These are phyloP conservation scores for Oligia latruncula DNA, from an alignment of 2,888 invertebrate genomes.

Conservation along the genomic window DNA sequence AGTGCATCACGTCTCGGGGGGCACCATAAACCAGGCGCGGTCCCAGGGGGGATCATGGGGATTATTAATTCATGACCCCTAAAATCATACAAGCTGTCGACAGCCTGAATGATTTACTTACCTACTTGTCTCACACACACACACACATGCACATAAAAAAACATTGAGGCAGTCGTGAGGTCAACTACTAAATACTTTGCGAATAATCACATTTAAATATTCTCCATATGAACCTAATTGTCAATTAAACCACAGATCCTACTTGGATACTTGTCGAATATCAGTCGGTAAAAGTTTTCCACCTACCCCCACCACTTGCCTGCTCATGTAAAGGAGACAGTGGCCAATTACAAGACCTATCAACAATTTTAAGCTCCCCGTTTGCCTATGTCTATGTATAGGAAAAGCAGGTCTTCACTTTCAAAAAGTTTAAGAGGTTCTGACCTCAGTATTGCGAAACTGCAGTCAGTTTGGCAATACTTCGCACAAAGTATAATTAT, in stretches of 20 bases:
- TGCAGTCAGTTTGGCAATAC: background rate
- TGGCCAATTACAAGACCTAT: background rate
- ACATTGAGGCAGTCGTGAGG: too few relatives aligned
- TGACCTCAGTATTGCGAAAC: background rate
- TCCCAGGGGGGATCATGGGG: too few relatives aligned
- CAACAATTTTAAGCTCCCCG: background rate
- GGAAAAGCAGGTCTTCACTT: background rate
- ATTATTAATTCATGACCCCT: too few relatives aligned
- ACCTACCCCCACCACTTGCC: background rate
- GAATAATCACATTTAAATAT: background rate
- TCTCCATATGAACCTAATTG: background rate
- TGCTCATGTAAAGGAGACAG: background rate
- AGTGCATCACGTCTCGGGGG: too few relatives aligned
- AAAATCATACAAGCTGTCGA: too few relatives aligned
- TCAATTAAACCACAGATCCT: background rate
- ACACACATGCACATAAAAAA: too few relatives aligned
- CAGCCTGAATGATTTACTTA: too few relatives aligned
- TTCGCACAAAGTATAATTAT: too few relatives aligned
- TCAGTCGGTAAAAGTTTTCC: background rate
- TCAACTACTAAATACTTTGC: too few relatives aligned
- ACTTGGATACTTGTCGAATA: background rate
- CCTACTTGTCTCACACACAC: too few relatives aligned
- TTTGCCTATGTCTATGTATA: background rate
- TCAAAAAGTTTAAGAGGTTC: background rate
- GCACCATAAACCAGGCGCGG: too few relatives aligned